Evolutionary conservation across 2,797 vertebrate genomes (phyloP), one percentile per base, ranked within the genome.

Genomic region (Sebastes diploproa): DNA sequence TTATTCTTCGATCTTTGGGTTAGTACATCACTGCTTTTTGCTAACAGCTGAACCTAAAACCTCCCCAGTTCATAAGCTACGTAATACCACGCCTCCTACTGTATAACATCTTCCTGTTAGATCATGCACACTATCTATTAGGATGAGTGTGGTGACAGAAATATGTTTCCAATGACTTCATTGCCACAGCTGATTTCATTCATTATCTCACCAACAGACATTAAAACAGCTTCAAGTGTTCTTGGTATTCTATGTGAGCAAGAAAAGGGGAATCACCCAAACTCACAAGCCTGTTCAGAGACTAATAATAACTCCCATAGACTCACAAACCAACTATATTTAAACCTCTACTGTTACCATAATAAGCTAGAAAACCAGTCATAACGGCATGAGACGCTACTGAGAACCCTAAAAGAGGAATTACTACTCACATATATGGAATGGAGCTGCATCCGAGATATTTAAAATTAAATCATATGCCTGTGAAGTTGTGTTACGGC

Each of bases 251-350:
- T 3, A 1, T 56, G 36, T 68, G 29, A 61, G 23, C 22, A 79
- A 16, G 14, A 65, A 18, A 22, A 23, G 34, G 75, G 86, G 83
- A 92, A 81, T 85, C 86, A 67, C 81, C 71, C 36, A 20, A 63
- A 76, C 52, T 27, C 66, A 18, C 2, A 1, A 54, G 20, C 13
- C 54, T 66, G 8, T 23, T 76, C 55, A 60, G 64, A 87, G 60
- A 65, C 50, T 63, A 65, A 82, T 9, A 89, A 81, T 86, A 82
- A 77, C 32, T 23, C 27, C 20, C 50, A 55, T 5, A 54, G 65
- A 69, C 78, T 38, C 69, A 82, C 50, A 27, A 11, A 32, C 11
- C 4, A 3, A 2, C 23, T 90, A 87, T 84, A 83, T 56, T 78
- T 85, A 84, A 30, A 75, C 42, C 0, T 46, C 30, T 2, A 0